These are phyloP conservation scores for Threskiornis aethiopicus DNA, from an alignment of 2,797 vertebrate genomes.

Conservation along the genomic window DNA sequence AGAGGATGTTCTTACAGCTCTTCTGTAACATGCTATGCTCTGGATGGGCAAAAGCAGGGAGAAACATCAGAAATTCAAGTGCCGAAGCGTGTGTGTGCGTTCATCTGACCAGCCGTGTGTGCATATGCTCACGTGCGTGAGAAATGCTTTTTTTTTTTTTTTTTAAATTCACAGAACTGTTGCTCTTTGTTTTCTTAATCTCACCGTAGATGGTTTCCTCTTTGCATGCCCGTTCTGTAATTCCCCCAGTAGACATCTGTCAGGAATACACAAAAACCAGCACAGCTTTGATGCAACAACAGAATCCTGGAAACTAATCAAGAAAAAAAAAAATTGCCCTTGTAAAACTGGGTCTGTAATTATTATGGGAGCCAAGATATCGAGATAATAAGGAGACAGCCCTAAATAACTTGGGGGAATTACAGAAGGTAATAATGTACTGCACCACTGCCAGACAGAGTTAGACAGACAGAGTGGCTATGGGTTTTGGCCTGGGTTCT, in stretches of 20 bases:
- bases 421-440: conserved; percentile 69
- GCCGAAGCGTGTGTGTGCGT: background rate
- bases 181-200: conserved; percentile 52
- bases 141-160: background rate
- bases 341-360: conserved; percentile 72
- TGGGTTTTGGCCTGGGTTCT: conserved; percentile 63
- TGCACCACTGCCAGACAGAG: conserved; percentile 51
- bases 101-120: background rate
- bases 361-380: conserved; percentile 70
- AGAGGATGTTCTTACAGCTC: background rate
- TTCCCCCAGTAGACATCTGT: conserved; percentile 62
- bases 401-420: conserved; percentile 70
- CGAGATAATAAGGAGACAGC: conserved; percentile 70
- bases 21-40: background rate
- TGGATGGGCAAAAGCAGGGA: background rate
- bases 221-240: conserved; percentile 49
- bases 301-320: conserved; percentile 69
- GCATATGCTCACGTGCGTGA: background rate
- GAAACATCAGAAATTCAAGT: background rate
- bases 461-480: conserved; percentile 64
- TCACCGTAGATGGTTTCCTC: conserved; percentile 50
- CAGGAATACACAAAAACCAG: conserved; percentile 58
- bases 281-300: conserved; percentile 64
- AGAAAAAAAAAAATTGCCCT: conserved; percentile 60
- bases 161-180: background rate